A percentile compares a stretch with the other conserved stretches of the same genome.
Conservation (phyloP, 2,888 invertebrate genomes). For the Hylaea fasciaria region DNA sequence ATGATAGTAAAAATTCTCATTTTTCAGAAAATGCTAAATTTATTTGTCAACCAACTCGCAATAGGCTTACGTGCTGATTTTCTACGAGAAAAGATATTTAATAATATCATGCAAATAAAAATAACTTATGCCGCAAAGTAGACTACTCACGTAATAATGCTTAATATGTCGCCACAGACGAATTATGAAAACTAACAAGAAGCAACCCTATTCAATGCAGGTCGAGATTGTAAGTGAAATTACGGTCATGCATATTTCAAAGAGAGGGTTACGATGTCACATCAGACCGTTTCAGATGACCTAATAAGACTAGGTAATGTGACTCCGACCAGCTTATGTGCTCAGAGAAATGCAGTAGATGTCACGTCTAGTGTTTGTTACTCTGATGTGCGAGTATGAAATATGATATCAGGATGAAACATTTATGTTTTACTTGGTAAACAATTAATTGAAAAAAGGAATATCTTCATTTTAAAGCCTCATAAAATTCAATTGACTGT, state of each 20-base stretch:
- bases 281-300: slow-evolving; percentile 34
- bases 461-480: no score
- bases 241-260: slow-evolving; percentile 63
- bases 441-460: no score
- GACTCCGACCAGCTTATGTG: slow-evolving; percentile 19
- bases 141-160: no score
- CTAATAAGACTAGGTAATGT: slow-evolving; percentile 29
- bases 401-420: background rate
- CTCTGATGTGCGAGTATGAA: background rate
- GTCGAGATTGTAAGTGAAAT: slow-evolving; percentile 59
- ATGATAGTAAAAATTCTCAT: no score
- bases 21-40: no score
- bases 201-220: slow-evolving; percentile 28
- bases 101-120: no score
- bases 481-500: no score
- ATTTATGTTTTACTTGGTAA: no score
- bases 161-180: background rate
- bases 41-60: no score
- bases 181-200: background rate
- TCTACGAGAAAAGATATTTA: no score
- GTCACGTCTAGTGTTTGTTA: background rate
- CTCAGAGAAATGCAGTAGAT: slow-evolving; percentile 2
- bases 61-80: no score
- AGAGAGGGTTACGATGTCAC: slow-evolving; percentile 37
- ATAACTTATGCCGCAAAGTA: no score